These are phyloP conservation scores for Phoxinus dragarum DNA, from an alignment of 2,797 vertebrate genomes.

Conservation along the genomic window DNA sequence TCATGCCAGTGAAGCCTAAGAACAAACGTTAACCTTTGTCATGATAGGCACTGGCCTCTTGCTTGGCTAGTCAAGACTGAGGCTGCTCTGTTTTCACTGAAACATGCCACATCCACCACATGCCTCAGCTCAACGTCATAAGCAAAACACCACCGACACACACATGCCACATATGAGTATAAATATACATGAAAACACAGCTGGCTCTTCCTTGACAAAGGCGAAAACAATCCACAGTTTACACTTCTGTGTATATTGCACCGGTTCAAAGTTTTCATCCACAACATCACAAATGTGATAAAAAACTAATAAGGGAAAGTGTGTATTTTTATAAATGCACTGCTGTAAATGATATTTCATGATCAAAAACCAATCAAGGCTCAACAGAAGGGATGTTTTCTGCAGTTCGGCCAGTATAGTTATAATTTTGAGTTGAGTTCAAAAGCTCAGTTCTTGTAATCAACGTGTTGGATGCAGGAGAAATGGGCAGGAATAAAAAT, in stretches of 20 bases:
- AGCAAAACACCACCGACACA: not conserved
- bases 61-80: slow-evolving; percentile 4
- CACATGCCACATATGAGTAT: not conserved
- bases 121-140: slow-evolving; percentile 2
- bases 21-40: slow-evolving; percentile 7
- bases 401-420: not conserved
- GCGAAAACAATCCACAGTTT: not conserved
- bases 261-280: not conserved
- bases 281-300: not conserved
- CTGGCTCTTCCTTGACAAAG: not conserved
- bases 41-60: not conserved
- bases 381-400: not conserved
- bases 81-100: slow-evolving; percentile 33
- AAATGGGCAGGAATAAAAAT: not conserved
- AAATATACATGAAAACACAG: not conserved
- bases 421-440: not conserved
- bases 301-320: not conserved
- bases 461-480: not conserved
- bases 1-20: not conserved
- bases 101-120: slow-evolving; percentile 14
- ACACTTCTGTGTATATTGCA: not conserved
- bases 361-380: not conserved
- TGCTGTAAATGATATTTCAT: not conserved
- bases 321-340: not conserved
- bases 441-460: not conserved